Evolutionary conservation across 2,113 vertebrate species (phyloP).

Genomic region (rat (Rattus norvegicus)): GRCr8 NC_086024.1:54470001-54470500

Average conservation of each 20-base stretch:
- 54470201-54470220: background rate
- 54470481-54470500: background rate
- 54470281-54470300: background rate
- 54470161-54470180: background rate
- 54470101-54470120: slow-evolving; percentile 1
- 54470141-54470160: background rate
- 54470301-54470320: slow-evolving; percentile 8
- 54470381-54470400: background rate
- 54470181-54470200: background rate
- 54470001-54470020: background rate
- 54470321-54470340: background rate
- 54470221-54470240: background rate
- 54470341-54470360: background rate
- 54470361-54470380: background rate
- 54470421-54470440: background rate
- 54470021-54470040: background rate
- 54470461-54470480: background rate
- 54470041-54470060: background rate
- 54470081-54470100: slow-evolving; percentile 40
- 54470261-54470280: slow-evolving; percentile 52
- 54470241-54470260: slow-evolving; percentile 20
- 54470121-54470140: background rate
- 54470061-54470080: background rate
- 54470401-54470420: background rate
- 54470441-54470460: background rate